Evolutionary conservation across 2,113 vertebrate genomes (phyloP).

Genomic region (Dasyurus viverrinus): DNA sequence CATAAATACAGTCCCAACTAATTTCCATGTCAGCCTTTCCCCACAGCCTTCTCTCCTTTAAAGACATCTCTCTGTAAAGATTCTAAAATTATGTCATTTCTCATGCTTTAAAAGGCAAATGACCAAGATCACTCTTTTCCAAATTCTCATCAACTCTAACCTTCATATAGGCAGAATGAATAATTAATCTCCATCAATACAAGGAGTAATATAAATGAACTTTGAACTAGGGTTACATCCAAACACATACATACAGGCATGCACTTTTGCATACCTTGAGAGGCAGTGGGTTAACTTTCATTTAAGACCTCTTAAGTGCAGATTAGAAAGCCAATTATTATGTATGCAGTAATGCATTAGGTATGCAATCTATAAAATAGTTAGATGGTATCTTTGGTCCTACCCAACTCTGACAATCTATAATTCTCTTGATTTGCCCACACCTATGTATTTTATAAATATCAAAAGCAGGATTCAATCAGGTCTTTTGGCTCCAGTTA

Average conservation of each 20-base stretch:
- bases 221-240: no score
- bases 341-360: not conserved
- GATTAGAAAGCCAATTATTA: not conserved
- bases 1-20: not conserved
- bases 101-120: not conserved
- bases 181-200: not conserved
- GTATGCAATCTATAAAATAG: no score
- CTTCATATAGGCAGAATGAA: not conserved
- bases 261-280: no score
- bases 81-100: not conserved
- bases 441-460: not conserved
- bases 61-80: no score
- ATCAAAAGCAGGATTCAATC: not conserved
- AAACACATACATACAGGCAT: no score
- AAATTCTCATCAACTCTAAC: not conserved
- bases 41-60: not conserved
- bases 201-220: not conserved
- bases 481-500: not conserved
- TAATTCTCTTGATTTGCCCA: not conserved
- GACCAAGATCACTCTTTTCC: not conserved
- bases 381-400: not conserved
- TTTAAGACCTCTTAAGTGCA: not conserved
- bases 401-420: not conserved
- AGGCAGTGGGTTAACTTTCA: not conserved
- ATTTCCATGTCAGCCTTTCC: not conserved